phyloP scores from a whole-genome alignment of 2,888 invertebrate species.

The Axea sp. region DNA sequence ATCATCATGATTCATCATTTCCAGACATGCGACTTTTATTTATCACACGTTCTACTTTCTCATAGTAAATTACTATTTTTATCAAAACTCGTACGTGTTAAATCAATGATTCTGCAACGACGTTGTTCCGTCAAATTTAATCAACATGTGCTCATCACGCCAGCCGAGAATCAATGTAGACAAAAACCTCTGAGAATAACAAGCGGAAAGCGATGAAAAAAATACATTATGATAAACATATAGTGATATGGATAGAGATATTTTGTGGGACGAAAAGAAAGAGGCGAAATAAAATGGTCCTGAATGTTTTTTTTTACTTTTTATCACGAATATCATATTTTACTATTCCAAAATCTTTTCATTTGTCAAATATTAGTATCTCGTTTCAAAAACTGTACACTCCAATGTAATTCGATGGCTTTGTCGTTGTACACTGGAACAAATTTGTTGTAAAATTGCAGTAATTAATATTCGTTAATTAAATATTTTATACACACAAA shows the following conservation, averaged over 20 bases:
- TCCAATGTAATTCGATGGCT: conserved; percentile 40
- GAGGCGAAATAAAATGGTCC: conserved; percentile 14
- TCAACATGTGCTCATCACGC: conserved; percentile 24
- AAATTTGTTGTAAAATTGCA: background rate
- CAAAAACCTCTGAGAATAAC: conserved; percentile 3
- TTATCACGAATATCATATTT: conserved; percentile 11
- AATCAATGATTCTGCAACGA: conserved; percentile 23
- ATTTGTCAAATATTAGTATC: conserved; percentile 16
- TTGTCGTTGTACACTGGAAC: background rate
- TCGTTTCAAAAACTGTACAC: conserved; percentile 29
- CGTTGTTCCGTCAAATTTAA: conserved; percentile 12
- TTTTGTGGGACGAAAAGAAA: conserved; percentile 17
- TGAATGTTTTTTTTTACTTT: conserved; percentile 9
- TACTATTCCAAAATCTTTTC: conserved; percentile 38
- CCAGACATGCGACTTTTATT: conserved; percentile 5
- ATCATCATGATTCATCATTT: background rate
- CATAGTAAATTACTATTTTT: conserved; percentile 18
- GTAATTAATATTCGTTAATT: background rate
- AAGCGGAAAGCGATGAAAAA: background rate
- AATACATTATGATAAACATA: conserved; percentile 26
- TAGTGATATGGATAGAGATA: conserved; percentile 39
- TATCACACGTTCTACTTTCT: conserved; percentile 24
- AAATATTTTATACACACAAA: too few relatives aligned
- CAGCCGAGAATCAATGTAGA: conserved; percentile 27
- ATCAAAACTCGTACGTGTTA: conserved; percentile 16